Percentiles rank a stretch among this genome's conserved stretches.
These are phyloP conservation scores for Mormyrus hasselquistii DNA, from an alignment of 2,797 vertebrate genomes.

Conservation along the genomic window DNA sequence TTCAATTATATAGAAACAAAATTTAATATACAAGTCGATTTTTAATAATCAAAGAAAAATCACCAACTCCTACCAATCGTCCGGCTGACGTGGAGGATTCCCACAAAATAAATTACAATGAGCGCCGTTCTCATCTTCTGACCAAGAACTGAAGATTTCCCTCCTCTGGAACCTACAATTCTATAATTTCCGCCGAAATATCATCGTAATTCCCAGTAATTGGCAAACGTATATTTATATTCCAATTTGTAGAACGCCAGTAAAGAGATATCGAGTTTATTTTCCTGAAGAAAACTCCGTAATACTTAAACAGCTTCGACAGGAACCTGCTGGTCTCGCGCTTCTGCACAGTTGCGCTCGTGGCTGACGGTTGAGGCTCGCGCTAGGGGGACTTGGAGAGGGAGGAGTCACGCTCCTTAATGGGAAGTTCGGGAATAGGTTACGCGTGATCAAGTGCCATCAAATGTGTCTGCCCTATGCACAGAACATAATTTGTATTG, in stretches of 20 bases:
- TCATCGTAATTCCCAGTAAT: constrained; percentile 27
- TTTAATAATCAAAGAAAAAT: background rate
- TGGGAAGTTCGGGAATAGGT: background rate
- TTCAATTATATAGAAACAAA: background rate
- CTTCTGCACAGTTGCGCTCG: background rate
- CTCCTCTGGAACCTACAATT: constrained; percentile 42
- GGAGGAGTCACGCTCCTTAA: background rate
- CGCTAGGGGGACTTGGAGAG: background rate
- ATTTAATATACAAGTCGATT: background rate
- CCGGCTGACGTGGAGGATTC: constrained; percentile 43
- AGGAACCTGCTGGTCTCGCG: background rate
- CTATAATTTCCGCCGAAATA: constrained; percentile 20
- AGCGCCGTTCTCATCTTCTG: constrained; percentile 55
- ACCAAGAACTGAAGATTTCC: constrained; percentile 31
- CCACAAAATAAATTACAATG: constrained; percentile 45
- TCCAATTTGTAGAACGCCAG: background rate
- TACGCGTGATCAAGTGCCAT: background rate
- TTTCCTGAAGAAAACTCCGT: background rate
- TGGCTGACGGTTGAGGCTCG: background rate
- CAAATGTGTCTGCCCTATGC: background rate
- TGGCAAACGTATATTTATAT: background rate
- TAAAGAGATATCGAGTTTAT: background rate
- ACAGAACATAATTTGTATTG: background rate
- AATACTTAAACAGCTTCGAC: background rate
- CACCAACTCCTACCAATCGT: constrained; percentile 52